These are phyloP conservation scores for Protobothrops flavoviridis DNA, from an alignment of 2,113 vertebrate species.

Conservation along the genomic window DNA sequence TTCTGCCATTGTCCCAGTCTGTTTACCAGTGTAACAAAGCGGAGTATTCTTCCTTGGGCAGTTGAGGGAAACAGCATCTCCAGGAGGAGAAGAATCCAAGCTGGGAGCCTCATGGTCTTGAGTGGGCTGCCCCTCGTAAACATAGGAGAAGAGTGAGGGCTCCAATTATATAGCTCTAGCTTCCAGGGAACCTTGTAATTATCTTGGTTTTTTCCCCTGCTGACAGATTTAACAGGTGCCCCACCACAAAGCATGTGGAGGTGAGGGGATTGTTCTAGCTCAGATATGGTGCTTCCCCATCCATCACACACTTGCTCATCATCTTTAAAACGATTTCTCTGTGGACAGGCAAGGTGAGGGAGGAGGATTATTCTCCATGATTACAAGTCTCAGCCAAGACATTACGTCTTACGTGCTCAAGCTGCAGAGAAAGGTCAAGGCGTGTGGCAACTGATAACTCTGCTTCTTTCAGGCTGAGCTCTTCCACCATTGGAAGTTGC, in stretches of 20 bases:
- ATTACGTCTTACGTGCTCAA: neutral
- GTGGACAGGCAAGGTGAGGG: accelerated
- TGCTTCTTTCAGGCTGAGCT: neutral
- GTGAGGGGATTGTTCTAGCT: too few species aligned
- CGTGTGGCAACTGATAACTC: neutral
- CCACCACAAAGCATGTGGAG: neutral
- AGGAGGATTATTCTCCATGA: neutral
- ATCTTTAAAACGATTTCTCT: neutral
- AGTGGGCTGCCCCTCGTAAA: neutral
- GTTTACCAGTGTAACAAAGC: constrained; percentile 23
- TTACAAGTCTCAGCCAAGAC: constrained; percentile 15
- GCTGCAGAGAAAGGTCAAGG: neutral
- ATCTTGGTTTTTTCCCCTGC: neutral
- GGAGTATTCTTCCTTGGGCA: constrained; percentile 7
- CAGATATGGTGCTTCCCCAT: neutral
- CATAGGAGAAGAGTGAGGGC: neutral
- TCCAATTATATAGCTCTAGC: neutral
- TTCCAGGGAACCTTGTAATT: neutral
- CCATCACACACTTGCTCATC: neutral
- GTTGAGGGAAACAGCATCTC: neutral
- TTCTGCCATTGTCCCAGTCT: neutral
- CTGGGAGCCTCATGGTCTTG: neutral
- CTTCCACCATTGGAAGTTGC: neutral
- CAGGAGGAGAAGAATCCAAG: neutral
- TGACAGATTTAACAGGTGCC: constrained; percentile 10